These are phyloP conservation scores for Greenwoodochromis staneri DNA, from an alignment of 2,113 vertebrate species.

Conservation along the genomic window DNA sequence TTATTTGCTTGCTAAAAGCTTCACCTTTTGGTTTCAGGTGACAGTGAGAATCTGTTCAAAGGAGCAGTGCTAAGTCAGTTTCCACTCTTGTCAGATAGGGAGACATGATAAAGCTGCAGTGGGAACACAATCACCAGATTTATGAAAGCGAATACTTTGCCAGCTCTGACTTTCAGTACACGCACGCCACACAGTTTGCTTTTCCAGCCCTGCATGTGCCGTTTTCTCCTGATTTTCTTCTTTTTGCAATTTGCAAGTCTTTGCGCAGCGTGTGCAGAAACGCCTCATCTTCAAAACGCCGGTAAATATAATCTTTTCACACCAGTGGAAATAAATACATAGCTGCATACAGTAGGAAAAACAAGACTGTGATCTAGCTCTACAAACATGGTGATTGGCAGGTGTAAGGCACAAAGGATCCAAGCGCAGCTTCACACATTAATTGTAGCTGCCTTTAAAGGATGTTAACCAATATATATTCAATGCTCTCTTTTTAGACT, in stretches of 20 bases:
- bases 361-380: constrained; percentile 59
- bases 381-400: constrained; percentile 67
- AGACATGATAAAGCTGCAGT: background rate
- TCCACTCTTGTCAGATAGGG: background rate
- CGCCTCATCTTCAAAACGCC: constrained; percentile 56
- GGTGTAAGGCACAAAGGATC: constrained; percentile 57
- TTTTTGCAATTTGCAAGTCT: constrained; percentile 58
- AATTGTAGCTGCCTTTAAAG: constrained; percentile 65
- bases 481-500: constrained; percentile 69
- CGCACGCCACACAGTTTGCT: background rate
- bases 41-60: background rate
- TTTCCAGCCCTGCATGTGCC: background rate
- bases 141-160: background rate
- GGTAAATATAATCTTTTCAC: constrained; percentile 50
- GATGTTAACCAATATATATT: constrained; percentile 77
- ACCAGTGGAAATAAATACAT: constrained; percentile 57
- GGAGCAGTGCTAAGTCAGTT: background rate
- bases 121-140: background rate
- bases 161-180: background rate
- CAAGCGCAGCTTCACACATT: constrained; percentile 55
- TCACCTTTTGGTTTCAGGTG: background rate
- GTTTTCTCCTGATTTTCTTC: background rate
- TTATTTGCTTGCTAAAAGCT: background rate
- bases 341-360: constrained; percentile 55
- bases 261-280: constrained; percentile 41